Conservation (phyloP, 1,140 invertebrate species). For the Trichogramma pretiosum region DNA sequence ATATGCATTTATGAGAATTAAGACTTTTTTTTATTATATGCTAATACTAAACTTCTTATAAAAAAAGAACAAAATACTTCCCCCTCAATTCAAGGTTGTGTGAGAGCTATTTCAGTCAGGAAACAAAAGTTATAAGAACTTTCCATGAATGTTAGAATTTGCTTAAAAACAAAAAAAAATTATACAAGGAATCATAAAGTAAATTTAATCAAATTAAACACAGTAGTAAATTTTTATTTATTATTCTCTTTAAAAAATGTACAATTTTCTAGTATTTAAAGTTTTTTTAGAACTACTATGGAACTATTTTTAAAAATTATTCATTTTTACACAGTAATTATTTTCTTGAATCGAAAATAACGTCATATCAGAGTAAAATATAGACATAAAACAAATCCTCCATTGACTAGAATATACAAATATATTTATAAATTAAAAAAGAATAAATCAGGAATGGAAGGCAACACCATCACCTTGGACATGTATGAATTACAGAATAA, state of each 20-base stretch:
- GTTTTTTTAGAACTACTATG: conserved; percentile 41
- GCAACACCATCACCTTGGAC: conserved; percentile 37
- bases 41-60: no score
- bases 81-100: no score
- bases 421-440: conserved; percentile 27
- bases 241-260: conserved; percentile 47
- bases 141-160: no score
- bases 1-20: no score
- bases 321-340: conserved; percentile 40
- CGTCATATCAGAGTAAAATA: no score
- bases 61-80: no score
- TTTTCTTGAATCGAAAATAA: conserved; percentile 29
- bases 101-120: no score
- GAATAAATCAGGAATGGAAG: conserved; percentile 23
- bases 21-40: no score
- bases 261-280: conserved; percentile 42
- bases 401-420: conserved; percentile 41
- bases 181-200: no score
- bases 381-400: conserved; percentile 41
- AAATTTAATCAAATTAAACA: conserved; percentile 34
- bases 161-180: no score
- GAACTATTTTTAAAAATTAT: conserved; percentile 42
- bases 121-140: no score
- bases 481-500: conserved; percentile 25
- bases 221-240: no score